phyloP scores from a whole-genome alignment of 2,797 vertebrate genomes.

The Moxostoma hubbsi region DNA sequence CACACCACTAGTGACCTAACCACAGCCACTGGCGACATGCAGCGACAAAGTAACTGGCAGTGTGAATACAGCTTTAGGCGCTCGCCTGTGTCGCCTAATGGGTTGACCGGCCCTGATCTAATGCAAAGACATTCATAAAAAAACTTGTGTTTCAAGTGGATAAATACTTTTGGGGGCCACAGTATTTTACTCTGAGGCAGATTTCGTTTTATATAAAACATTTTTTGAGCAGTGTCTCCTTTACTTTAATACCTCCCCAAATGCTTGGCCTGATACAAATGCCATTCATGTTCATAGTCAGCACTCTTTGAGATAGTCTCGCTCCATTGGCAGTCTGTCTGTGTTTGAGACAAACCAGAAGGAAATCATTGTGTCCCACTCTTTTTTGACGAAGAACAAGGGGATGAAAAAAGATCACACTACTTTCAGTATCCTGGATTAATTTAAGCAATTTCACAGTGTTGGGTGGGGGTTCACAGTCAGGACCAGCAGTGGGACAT shows the following conservation, averaged over 20 bases:
- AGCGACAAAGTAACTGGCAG: too few species aligned
- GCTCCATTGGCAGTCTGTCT: conserved; percentile 38
- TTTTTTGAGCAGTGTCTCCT: not conserved
- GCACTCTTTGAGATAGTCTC: conserved; percentile 44
- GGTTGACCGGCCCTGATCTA: too few species aligned
- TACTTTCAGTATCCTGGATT: conserved; percentile 71
- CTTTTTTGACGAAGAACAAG: conserved; percentile 59
- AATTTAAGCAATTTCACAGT: conserved; percentile 71
- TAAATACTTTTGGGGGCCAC: too few species aligned
- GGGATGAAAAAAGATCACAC: conserved; percentile 29
- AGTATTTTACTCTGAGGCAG: not conserved
- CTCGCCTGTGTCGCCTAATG: too few species aligned
- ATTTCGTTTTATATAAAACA: not conserved
- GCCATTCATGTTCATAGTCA: conserved; percentile 33
- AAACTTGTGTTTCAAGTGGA: too few species aligned
- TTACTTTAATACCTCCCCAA: conserved; percentile 1
- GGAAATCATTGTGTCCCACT: conserved; percentile 51
- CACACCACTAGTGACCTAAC: too few species aligned
- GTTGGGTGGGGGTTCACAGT: conserved; percentile 68
- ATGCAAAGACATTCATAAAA: too few species aligned
- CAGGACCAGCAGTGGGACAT: conserved; percentile 82
- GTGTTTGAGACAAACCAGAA: conserved; percentile 42
- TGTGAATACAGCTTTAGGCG: too few species aligned
- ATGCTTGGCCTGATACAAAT: not conserved
- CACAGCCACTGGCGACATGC: too few species aligned